Evolutionary conservation across 2,797 vertebrate species (phyloP).

Genomic region (Epinephelus malabaricus): DNA sequence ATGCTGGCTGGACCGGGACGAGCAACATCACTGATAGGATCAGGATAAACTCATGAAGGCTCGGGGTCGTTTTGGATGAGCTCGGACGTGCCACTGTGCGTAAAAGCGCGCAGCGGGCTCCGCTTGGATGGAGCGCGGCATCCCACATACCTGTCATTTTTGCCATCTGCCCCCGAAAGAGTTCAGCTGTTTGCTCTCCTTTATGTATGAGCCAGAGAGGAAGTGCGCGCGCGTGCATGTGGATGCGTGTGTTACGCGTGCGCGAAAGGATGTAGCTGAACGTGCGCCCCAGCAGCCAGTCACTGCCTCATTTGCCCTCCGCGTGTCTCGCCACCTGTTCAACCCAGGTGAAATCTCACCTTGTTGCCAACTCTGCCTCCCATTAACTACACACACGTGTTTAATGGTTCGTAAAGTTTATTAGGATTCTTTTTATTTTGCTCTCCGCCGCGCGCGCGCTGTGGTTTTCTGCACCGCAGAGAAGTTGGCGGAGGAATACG

Average conservation of each 20-base stretch:
- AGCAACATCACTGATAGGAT: constrained; percentile 26
- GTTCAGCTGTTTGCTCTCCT: constrained; percentile 52
- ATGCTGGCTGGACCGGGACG: constrained; percentile 45
- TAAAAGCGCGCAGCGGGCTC: constrained; percentile 55
- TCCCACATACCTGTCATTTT: constrained; percentile 73
- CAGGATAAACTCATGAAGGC: neutral
- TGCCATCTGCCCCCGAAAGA: constrained; percentile 42
- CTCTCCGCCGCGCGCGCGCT: neutral
- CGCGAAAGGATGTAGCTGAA: neutral
- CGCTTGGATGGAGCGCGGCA: constrained; percentile 27
- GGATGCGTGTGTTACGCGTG: constrained; percentile 3
- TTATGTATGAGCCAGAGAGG: constrained; percentile 37
- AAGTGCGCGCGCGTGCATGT: constrained; percentile 8
- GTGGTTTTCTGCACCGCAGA: neutral
- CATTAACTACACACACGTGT: neutral
- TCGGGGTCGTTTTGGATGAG: constrained; percentile 7
- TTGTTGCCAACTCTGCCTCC: neutral
- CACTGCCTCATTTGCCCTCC: neutral
- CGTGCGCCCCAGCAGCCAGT: neutral
- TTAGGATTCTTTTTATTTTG: neutral
- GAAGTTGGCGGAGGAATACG: constrained; percentile 12
- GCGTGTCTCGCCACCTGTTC: neutral
- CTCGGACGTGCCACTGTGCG: constrained; percentile 33
- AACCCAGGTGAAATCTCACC: constrained; percentile 5
- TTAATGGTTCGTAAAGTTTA: neutral